These are phyloP conservation scores for Lepidotrigona ventralis DNA, from an alignment of 1,140 invertebrate species.

Conservation along the genomic window DNA sequence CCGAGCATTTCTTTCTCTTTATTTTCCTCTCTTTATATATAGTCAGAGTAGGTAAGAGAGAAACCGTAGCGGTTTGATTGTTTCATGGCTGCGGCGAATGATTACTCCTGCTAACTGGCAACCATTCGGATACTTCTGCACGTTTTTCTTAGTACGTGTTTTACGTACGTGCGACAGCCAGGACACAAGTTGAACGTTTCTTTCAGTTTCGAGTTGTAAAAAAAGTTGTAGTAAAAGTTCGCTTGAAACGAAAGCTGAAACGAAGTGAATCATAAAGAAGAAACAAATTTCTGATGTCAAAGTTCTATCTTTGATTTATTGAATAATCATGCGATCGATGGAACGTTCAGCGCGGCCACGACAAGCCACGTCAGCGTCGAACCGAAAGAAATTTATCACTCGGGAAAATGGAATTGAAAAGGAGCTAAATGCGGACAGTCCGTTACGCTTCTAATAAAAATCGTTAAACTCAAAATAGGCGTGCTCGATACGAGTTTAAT, in stretches of 20 bases:
- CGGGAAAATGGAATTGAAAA: conserved; percentile 20
- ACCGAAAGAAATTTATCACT: neutral
- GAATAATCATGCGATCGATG: neutral
- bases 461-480: conserved; percentile 47
- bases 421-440: conserved; percentile 31
- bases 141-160: neutral
- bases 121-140: too few relatives aligned
- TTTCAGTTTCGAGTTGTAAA: too few relatives aligned
- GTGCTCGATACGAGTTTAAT: conserved; percentile 41
- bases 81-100: neutral
- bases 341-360: neutral
- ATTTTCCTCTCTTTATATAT: neutral
- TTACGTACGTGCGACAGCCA: too few relatives aligned
- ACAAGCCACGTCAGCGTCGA: neutral
- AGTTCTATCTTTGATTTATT: neutral
- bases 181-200: neutral
- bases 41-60: too few relatives aligned
- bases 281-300: neutral
- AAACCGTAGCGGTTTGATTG: neutral
- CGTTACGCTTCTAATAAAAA: conserved; percentile 38
- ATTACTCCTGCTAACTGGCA: neutral
- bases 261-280: too few relatives aligned
- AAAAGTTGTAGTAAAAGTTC: too few relatives aligned
- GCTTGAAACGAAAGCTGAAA: too few relatives aligned
- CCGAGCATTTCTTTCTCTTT: neutral